Base-by-base conservation (phyloP, 2,888 invertebrate species). In the Odontocerum albicorne region DNA sequence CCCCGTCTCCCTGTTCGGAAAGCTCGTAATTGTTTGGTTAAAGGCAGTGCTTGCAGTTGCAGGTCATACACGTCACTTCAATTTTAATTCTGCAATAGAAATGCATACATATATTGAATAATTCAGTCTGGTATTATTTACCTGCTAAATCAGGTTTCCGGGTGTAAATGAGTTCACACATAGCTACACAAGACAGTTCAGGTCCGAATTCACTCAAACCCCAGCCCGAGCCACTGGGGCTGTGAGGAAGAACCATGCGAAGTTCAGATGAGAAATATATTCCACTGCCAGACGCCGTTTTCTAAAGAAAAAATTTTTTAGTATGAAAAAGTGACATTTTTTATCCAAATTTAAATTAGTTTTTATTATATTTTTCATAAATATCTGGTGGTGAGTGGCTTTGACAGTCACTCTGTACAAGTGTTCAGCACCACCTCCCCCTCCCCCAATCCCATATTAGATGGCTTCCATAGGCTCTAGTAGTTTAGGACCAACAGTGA, bases 81-180 rank as follows among this genome's bases (percentile, higher is more conserved):
- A 10, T 6, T 12, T 16, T 19, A 39, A 17, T 3, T 17, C 39
- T 17, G 2, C 10, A 4, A 8, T 6, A 12, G 19, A 39, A 8
- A 6, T 39, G 12, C 6, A n/a, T 15, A 17, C 15, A 17, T 16
- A 35, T 8, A 38, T 38, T 17, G 8, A 38, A 4, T 1, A 15
- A 13, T 4, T 17, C 38, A 42, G n/a, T n/a, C n/a, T n/a, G n/a
- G n/a, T n/a, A n/a, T n/a, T n/a, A n/a, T n/a, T n/a, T 44, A 52
- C 51, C 75, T 62, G 68, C 71, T 7, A 69, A 64, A 27, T 71
- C 67, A 0, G 72, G 72, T 65, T 75, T 78, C 62, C 79, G 82
- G 66, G 89, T 84, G 69, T 89, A 82, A 40, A 92, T 81, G 47
- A 90, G 82, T 74, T 93, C 90, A 72, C 92, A 89, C 57, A 92